Base-by-base conservation (phyloP, 2,797 vertebrate species). In the Sardinella longiceps region DNA sequence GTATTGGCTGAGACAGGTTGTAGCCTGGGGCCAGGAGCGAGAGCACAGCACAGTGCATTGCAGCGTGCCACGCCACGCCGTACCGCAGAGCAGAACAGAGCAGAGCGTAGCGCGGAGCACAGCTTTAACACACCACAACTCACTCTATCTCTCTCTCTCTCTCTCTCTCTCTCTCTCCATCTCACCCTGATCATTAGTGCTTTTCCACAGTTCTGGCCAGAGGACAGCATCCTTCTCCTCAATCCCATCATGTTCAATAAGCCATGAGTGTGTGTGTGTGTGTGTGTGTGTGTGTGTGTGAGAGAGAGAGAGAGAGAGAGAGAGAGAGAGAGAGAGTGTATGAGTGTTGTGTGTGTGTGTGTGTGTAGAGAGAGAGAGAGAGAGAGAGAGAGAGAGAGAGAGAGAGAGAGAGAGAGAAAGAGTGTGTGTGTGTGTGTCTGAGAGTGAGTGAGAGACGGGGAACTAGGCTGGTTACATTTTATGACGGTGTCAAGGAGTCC, bases 221-320 rank as follows among this genome's bases (percentile, higher is more conserved):
- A 77, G 37, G 18, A 77, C 18, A 43, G 70, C 70, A 77, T 77
- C 70, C 39, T 37, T 77, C 70, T 39, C 37, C 70, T 20, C 70
- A 77, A 11, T 33, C 66, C 70, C 37, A 77, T 77, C 70, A 77
- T 77, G 70, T 37, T 77, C 70, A 77, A 77, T 77, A 77, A 77
- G 70, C 70, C 66, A 77, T 77, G 70, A 14, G 28, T 70, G 23
- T 63, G 58, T 63, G 58, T 63, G 58, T 30, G 58, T 63, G 58
- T 18, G 28, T 70, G 63, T 70, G 28, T 70, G 60, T 66, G 25
- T 66, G 60, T 66, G 66, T 74, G 66, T 74, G 66, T 74, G 53
- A 58, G 53, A 58, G n/a, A n/a, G 58, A 25, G 58, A 25, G 58
- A 25, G 58, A 25, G 25, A 9, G 60, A n/a, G 56, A 1, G 20